Base-by-base conservation (phyloP, 2,113 vertebrate genomes). In the Panthera leo region DNA sequence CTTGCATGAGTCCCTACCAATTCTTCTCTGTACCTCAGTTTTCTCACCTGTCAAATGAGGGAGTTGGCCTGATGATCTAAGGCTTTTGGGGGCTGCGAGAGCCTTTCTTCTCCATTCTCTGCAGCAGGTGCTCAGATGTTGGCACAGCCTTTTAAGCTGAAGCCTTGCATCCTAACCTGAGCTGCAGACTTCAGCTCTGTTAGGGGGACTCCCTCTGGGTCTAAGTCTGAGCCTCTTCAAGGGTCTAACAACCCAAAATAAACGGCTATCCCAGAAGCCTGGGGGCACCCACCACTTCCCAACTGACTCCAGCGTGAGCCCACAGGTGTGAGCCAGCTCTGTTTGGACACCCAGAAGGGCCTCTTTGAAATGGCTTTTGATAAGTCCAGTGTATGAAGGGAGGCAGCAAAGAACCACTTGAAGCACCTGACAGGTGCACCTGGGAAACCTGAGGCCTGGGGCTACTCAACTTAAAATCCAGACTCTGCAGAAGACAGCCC, bases 191-290 rank as follows among this genome's bases (percentile, higher is more conserved):
- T 91, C 1, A 0, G 13, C 79, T 45, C 79, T 82, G n/a, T 58
- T 53, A 25, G 39, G 85, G 71, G 51, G 79, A 45, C 80, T 89
- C 86, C 39, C 83, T 94, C 70, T 55, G 75, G 65, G 45, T 76
- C 55, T 75, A 31, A 89, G 58, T 27, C 71, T 73, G 6, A 14
- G 95, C 42, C 83, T 34, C 31, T 6, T 18, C 55, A 80, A 79
- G 75, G 18, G 79, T 29, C 51, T n/a, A 89, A 67, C 80, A 97
- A 95, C 25, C 58, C 58, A 76, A 94, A 98, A 96, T 42, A 97
- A 97, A 96, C 27, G 95, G 61, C 61, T 90, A 91, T 29, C 87
- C 67, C 63, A 95, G 91, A 73, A 76, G 51, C 10, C 19, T 12
- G 61, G 96, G 75, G 75, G 2, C n/a, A 39, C 51, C 58, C 48